Percentiles rank a stretch among this genome's conserved stretches.
phyloP scores from a whole-genome alignment of 2,797 vertebrate genomes.

The Alcedo quadribrachys region DNA sequence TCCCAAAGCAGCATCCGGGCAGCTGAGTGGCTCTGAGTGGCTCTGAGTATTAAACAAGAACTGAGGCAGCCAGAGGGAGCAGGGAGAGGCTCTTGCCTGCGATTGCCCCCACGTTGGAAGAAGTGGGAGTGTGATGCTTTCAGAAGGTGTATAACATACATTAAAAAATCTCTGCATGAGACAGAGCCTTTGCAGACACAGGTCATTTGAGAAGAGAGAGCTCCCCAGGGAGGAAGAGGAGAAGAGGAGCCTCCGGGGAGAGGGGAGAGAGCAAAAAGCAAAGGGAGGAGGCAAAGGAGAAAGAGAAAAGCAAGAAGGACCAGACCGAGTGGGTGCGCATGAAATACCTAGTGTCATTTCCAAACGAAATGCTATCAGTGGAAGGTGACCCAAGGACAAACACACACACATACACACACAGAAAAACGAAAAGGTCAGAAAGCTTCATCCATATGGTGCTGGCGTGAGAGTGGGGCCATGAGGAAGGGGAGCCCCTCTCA shows the following conservation, averaged over 20 bases:
- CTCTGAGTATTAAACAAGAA: background rate
- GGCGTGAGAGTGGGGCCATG: background rate
- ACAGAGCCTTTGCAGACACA: slow-evolving; percentile 36
- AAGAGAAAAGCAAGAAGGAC: slow-evolving; percentile 51
- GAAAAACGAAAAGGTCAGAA: slow-evolving; percentile 84
- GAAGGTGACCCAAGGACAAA: slow-evolving; percentile 78
- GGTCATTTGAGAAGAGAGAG: background rate
- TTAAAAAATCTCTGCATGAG: background rate
- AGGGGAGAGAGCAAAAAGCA: slow-evolving; percentile 35
- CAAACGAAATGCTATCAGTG: slow-evolving; percentile 89
- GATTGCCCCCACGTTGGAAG: background rate
- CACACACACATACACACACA: slow-evolving; percentile 78
- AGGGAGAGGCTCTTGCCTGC: background rate
- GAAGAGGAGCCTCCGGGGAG: slow-evolving; percentile 17
- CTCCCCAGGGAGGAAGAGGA: slow-evolving; percentile 27
- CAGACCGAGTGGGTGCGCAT: slow-evolving; percentile 52
- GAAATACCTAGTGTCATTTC: slow-evolving; percentile 92
- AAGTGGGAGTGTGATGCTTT: background rate
- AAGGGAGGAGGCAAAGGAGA: slow-evolving; percentile 24
- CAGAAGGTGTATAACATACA: background rate
- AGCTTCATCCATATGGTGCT: background rate
- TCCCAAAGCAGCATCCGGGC: background rate
- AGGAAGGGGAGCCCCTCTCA: background rate
- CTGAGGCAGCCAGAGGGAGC: background rate
- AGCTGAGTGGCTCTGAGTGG: background rate